Evolutionary conservation across 2,888 invertebrate genomes (phyloP).

Genomic region (Netelia melanura): DNA sequence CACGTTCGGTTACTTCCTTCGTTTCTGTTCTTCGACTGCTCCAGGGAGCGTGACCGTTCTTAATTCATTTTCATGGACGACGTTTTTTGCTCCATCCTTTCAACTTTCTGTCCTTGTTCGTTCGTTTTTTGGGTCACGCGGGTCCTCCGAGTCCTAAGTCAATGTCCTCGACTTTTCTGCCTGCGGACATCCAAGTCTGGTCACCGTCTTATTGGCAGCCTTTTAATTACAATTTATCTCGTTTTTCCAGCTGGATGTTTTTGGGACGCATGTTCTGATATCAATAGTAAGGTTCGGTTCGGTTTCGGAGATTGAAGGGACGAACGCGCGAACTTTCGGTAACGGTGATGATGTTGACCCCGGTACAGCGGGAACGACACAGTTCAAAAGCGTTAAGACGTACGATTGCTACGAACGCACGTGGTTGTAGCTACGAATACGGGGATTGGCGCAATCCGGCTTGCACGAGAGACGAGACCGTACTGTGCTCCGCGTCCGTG

Average conservation of each 20-base stretch:
- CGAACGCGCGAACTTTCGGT: background rate
- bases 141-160: slow-evolving; percentile 14
- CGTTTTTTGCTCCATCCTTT: slow-evolving; percentile 45
- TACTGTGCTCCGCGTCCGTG: slow-evolving; percentile 81
- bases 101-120: slow-evolving; percentile 30
- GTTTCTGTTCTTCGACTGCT: slow-evolving; percentile 41
- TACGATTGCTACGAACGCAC: slow-evolving; percentile 63
- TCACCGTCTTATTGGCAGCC: slow-evolving; percentile 5
- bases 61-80: slow-evolving; percentile 69
- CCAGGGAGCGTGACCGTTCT: slow-evolving; percentile 69
- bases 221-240: slow-evolving; percentile 2
- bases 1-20: slow-evolving; percentile 42
- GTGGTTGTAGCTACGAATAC: slow-evolving; percentile 65
- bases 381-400: slow-evolving; percentile 44
- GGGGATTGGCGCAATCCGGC: slow-evolving; percentile 80
- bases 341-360: background rate
- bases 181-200: slow-evolving; percentile 12
- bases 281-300: slow-evolving; percentile 11
- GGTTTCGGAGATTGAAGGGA: background rate
- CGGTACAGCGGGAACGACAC: background rate
- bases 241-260: background rate
- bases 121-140: slow-evolving; percentile 23
- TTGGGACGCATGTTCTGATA: background rate
- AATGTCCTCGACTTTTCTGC: slow-evolving; percentile 8
- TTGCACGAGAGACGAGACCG: slow-evolving; percentile 82